phyloP scores from a whole-genome alignment of 2,113 vertebrate species.

The Bufo gargarizans region DNA sequence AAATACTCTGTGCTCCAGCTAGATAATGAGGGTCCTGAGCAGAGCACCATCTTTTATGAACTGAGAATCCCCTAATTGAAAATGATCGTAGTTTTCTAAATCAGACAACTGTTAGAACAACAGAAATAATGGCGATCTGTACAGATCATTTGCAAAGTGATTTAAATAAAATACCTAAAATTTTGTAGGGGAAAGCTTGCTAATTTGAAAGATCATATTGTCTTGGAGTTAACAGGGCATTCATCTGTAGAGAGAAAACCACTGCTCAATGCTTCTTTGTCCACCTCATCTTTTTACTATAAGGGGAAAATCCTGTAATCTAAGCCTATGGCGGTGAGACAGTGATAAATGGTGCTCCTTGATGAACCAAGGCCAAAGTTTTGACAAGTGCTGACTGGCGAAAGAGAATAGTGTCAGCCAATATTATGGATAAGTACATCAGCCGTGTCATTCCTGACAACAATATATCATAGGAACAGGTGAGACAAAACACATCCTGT shows the following conservation, averaged over 20 bases:
- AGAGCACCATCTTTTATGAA: no score
- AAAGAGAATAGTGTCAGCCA: slow-evolving; percentile 18
- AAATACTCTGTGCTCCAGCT: no score
- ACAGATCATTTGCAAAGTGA: no score
- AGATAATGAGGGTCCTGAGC: no score
- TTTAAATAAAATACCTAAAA: no score
- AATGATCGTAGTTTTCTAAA: no score
- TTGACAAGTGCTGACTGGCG: slow-evolving; percentile 38
- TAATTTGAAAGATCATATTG: not conserved
- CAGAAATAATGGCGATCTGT: no score
- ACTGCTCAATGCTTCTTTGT: not conserved
- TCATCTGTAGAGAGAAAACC: not conserved
- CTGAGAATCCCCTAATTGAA: no score
- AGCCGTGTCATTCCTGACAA: slow-evolving; percentile 33
- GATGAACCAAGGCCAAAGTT: slow-evolving; percentile 39
- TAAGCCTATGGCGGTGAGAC: not conserved
- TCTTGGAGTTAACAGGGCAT: not conserved
- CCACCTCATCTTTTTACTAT: not conserved
- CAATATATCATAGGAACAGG: slow-evolving; percentile 29
- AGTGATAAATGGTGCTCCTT: slow-evolving; percentile 25
- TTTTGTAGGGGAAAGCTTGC: not conserved
- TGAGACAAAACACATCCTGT: slow-evolving; percentile 11
- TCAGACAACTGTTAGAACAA: no score
- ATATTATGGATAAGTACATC: slow-evolving; percentile 39
- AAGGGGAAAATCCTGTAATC: slow-evolving; percentile 26